phyloP scores from a whole-genome alignment of 2,797 vertebrate genomes.

The Sebastes melanostomus region DNA sequence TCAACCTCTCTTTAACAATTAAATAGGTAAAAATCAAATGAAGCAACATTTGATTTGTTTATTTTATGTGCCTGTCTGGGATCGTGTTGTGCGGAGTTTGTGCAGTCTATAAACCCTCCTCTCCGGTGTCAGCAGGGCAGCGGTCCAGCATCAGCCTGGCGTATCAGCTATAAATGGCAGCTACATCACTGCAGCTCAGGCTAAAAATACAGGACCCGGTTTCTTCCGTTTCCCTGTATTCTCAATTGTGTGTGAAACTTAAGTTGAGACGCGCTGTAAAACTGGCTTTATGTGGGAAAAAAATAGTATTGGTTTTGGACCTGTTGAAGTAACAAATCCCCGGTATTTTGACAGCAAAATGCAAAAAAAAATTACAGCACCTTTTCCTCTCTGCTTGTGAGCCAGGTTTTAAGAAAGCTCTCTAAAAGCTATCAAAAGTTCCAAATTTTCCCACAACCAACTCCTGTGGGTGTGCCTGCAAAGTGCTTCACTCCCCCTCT shows the following conservation, averaged over 20 bases:
- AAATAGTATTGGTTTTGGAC: conserved; percentile 36
- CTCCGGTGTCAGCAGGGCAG: conserved; percentile 52
- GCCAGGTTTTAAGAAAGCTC: conserved; percentile 53
- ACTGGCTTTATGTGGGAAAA: conserved; percentile 20
- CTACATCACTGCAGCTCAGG: conserved; percentile 51
- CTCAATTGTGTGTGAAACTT: conserved; percentile 59
- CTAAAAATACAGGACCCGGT: conserved; percentile 68
- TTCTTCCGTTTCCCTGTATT: conserved; percentile 66
- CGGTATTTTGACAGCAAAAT: conserved; percentile 45
- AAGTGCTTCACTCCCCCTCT: conserved; percentile 69
- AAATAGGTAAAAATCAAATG: not conserved
- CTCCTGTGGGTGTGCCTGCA: conserved; percentile 75
- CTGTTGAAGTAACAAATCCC: conserved; percentile 30
- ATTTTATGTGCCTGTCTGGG: not conserved
- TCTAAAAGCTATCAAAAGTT: conserved; percentile 74
- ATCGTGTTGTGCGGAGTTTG: conserved; percentile 22
- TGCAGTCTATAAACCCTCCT: conserved; percentile 39
- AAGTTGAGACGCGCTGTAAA: conserved; percentile 11
- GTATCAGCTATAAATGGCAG: conserved; percentile 72
- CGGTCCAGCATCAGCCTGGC: conserved; percentile 49
- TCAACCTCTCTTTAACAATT: not conserved
- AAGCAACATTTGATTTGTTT: not conserved
- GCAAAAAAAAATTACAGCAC: conserved; percentile 7
- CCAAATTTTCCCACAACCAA: conserved; percentile 69
- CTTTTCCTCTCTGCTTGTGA: conserved; percentile 32